A percentile compares a stretch with the other conserved stretches of the same genome.
Conservation (phyloP, 2,113 vertebrate genomes). For the Excalfactoria chinensis region DNA sequence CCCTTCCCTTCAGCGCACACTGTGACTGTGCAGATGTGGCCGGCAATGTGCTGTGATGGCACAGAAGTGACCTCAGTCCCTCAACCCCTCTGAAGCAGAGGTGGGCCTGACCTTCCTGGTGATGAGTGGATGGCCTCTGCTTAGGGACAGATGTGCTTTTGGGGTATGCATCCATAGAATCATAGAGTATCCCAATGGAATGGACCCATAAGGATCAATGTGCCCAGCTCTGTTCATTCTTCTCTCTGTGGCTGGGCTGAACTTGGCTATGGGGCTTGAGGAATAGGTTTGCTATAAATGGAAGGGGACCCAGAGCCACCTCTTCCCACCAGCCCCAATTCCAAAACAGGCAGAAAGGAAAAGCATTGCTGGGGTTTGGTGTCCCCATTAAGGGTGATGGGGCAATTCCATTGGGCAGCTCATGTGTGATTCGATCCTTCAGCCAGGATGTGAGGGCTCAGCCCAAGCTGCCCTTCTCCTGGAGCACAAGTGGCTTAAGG, state of each 20-base stretch:
- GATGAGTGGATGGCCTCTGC: fast-evolving
- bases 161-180: background rate
- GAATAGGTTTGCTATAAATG: background rate
- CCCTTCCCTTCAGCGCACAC: background rate
- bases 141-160: background rate
- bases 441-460: fast-evolving
- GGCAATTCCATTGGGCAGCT: background rate
- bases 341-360: fast-evolving
- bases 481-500: background rate
- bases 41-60: background rate
- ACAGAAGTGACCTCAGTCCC: background rate
- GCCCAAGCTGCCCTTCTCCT: background rate
- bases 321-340: background rate
- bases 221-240: background rate
- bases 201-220: no score
- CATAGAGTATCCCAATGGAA: no score
- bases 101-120: background rate
- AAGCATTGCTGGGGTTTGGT: background rate
- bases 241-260: background rate
- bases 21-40: fast-evolving
- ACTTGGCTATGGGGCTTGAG: background rate
- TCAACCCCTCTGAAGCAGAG: fast-evolving
- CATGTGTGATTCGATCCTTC: background rate
- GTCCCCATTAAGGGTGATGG: fast-evolving
- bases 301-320: background rate